Evolutionary conservation across 2,113 vertebrate species (phyloP).

Genomic region (Megalops atlanticus): DNA sequence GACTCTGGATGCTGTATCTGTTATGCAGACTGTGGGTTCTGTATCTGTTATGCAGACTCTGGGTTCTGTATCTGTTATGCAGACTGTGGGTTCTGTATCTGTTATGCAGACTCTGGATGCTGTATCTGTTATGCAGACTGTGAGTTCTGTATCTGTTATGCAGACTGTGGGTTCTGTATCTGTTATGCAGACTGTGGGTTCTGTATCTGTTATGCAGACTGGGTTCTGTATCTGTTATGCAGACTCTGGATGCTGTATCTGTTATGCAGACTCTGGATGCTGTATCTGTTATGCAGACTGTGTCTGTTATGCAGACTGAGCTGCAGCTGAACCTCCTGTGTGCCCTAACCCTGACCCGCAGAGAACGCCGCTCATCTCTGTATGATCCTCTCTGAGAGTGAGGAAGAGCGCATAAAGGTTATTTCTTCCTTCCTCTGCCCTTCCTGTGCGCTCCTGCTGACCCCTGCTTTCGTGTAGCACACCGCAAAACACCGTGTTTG

Average conservation of each 20-base stretch:
- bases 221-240: too few relatives aligned
- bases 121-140: too few relatives aligned
- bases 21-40: not conserved
- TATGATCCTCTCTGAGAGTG: constrained; percentile 12
- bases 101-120: too few relatives aligned
- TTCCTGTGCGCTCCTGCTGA: not conserved
- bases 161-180: too few relatives aligned
- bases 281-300: too few relatives aligned
- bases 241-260: too few relatives aligned
- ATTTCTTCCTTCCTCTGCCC: constrained; percentile 32
- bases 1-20: not conserved
- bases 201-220: not conserved
- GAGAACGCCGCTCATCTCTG: not conserved
- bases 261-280: not conserved
- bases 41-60: too few relatives aligned
- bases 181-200: too few relatives aligned
- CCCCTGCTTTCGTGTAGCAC: not conserved
- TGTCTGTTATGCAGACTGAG: not conserved
- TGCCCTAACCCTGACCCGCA: not conserved
- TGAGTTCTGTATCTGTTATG: not conserved
- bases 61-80: too few relatives aligned
- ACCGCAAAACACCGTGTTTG: not conserved
- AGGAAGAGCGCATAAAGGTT: constrained; percentile 18
- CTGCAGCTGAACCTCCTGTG: not conserved
- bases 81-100: not conserved